Evolutionary conservation across 2,888 invertebrate genomes (phyloP), one percentile per base, ranked within the genome.

Genomic region (Callimorpha dominula): DNA sequence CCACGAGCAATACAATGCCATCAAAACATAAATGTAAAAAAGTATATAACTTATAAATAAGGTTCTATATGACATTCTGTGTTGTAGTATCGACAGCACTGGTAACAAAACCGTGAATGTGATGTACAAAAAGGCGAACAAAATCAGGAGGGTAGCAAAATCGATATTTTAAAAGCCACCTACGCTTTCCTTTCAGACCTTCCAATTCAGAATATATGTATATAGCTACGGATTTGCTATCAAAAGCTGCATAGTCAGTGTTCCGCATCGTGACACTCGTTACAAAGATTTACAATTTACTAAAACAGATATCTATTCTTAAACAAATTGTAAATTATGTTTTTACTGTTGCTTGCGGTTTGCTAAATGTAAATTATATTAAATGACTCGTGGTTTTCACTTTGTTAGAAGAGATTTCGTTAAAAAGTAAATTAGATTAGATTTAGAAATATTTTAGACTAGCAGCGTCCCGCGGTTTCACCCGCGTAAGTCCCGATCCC

Each of bases 81-180:
- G 8, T 43, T 43, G 4, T 43, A 43, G 31, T 31, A 31, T 60
- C 14, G 31, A 11, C 2, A 31, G 14, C 14, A 31, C 14, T 0
- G 7, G 6, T 20, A 14, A 60, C 31, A 60, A 60, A 11, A 20
- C 57, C 20, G 1, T 4, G 20, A 20, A 20, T 11, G 57, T 20
- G 12, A 20, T 54, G 54, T 57, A 20, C 20, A 60, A 60, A 60
- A 31, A 31, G 60, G 12, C 20, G 31, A 60, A 12, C 60, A 14
- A 31, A 60, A 14, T 60, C 12, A 6, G 20, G 14, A 60, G 60
- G 31, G 60, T 20, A 60, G 6, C 31, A 60, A 60, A 60, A 31
- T 60, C 60, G 31, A 60, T 60, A 60, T 31, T 60, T 60, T 60
- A 60, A 60, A 60, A 31, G 60, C 60, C 6, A 60, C 60, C 60